A percentile compares a stretch with the other conserved stretches of the same genome.
Evolutionary conservation across 2,888 invertebrate species (phyloP).

Genomic region (Folsomia manolachei): DNA sequence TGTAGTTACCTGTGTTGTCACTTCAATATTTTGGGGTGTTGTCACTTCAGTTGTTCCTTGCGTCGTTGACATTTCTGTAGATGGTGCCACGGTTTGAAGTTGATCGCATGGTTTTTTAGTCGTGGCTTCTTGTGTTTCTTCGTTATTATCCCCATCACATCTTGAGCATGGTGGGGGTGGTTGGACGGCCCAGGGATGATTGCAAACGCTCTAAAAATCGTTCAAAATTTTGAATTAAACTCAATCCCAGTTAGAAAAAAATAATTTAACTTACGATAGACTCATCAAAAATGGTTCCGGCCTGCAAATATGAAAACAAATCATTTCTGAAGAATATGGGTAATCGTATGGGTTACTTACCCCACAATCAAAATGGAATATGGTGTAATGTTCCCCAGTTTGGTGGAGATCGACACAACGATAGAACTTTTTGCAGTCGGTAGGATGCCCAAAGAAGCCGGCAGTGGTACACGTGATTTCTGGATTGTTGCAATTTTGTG

Average conservation of each 20-base stretch:
- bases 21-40: not conserved
- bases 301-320: slow-evolving; percentile 28
- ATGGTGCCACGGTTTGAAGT: slow-evolving; percentile 4
- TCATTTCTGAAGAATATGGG: not conserved
- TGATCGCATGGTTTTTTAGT: not conserved
- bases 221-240: not conserved
- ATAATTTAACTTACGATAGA: slow-evolving; percentile 16
- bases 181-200: slow-evolving; percentile 31
- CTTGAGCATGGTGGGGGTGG: slow-evolving; percentile 21
- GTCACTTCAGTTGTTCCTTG: not conserved
- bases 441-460: slow-evolving; percentile 42
- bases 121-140: no score
- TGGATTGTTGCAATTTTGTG: slow-evolving; percentile 15
- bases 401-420: slow-evolving; percentile 44
- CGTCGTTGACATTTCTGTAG: not conserved
- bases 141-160: slow-evolving; percentile 4
- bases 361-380: slow-evolving; percentile 47
- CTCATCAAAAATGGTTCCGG: slow-evolving; percentile 48
- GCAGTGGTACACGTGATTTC: slow-evolving; percentile 31
- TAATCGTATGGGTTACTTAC: slow-evolving; percentile 9
- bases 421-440: slow-evolving; percentile 45
- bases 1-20: slow-evolving; percentile 6
- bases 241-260: not conserved
- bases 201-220: slow-evolving; percentile 28
- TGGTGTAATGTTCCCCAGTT: slow-evolving; percentile 33